These are phyloP conservation scores for Graptemys geographica DNA, from an alignment of 2,797 vertebrate genomes.

Conservation along the genomic window DNA sequence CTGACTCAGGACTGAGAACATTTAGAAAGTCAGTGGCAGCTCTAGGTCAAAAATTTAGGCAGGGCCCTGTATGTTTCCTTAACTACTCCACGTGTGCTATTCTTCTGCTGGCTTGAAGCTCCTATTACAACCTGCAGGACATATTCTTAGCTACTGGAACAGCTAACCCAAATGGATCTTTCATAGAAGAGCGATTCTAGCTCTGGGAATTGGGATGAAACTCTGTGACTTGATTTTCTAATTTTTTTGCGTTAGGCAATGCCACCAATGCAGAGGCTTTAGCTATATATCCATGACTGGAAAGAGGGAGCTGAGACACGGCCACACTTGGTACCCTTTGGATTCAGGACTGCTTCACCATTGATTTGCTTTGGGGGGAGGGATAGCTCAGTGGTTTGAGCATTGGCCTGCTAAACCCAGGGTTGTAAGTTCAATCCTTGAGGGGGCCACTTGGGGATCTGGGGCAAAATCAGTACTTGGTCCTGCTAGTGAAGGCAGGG, in stretches of 20 bases:
- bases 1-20: neutral
- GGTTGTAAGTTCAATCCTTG: too few species aligned
- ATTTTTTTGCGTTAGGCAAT: neutral
- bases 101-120: neutral
- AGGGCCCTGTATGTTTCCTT: neutral
- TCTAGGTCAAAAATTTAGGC: too few species aligned
- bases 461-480: too few species aligned
- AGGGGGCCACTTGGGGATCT: too few species aligned
- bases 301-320: neutral
- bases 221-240: neutral
- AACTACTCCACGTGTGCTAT: neutral
- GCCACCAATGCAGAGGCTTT: neutral
- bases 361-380: too few species aligned
- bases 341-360: neutral
- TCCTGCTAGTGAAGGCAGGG: too few species aligned
- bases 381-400: too few species aligned
- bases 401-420: too few species aligned
- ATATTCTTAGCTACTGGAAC: neutral
- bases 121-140: neutral
- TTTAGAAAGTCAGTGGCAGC: neutral
- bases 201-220: neutral
- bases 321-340: neutral
- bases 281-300: neutral
- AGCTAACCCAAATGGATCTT: neutral
- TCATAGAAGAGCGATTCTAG: neutral